Base-by-base conservation (phyloP, 1,140 invertebrate species). In the Chionoecetes opilio region DNA sequence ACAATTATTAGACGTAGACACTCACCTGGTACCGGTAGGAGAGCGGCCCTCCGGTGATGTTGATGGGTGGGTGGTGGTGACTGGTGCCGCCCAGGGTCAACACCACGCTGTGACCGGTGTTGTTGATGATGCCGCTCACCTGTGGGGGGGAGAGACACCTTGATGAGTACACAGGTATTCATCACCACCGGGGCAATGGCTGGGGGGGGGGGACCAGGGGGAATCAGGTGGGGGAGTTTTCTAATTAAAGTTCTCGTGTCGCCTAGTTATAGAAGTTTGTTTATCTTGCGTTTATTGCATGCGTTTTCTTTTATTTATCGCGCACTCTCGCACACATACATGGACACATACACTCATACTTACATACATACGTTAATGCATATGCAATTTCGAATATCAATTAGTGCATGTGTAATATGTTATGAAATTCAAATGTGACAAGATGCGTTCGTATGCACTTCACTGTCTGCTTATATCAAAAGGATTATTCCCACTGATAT, bases 21-120 rank as follows among this genome's bases (percentile, higher is more conserved):
- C 90, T 92, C 14, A 95, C 94, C 94, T 95, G 94, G 82, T 95
- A 95, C 84, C 84, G 86, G 84, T 95, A 95, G 46, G 94, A 95
- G 17, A 95, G 53, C 0, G 94, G 94, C 5, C 94, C 94, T 5
- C 94, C 94, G n/a, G 94, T 92, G 41, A 95, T 92, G 35, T 95
- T 95, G 94, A 95, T 92, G 29, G 90, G 21, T 0, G 94, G 37
- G 82, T 95, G 90, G 35, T 95, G 94, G 34, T 82, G 82, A 86
- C 90, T 84, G 21, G 82, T 14, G 6, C 34, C 91, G 34, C 84
- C 94, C 82, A 95, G 75, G 82, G 94, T 95, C 35, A 95, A 38
- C 29, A 95, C 94, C 5, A 95, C 94, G 37, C 94, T 95, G 90
- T 95, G 94, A 32, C 94, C 94, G 2, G 94, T 95, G 90, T 95